Evolutionary conservation across 2,797 vertebrate genomes (phyloP), one percentile per base, ranked within the genome.

Genomic region (Cyprinella venusta): DNA sequence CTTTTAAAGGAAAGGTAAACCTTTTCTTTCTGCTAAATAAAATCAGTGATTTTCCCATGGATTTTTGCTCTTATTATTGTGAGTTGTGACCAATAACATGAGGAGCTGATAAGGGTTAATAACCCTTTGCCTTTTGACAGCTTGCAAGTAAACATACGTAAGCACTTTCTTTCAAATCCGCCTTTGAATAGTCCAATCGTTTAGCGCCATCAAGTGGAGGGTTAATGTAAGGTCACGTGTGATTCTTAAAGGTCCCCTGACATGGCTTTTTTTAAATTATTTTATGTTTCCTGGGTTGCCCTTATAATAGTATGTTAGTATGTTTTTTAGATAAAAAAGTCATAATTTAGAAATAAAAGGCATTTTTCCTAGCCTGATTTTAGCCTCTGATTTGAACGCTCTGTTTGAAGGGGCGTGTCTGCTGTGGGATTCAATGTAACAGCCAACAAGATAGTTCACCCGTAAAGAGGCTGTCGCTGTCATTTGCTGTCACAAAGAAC

Each of bases 131-230:
- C 69, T 50, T 15, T 77, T 7, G 19, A 21, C 26, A 52, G 19
- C 10, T 38, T 54, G 77, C 6, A 13, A 79, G 30, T 10, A n/a
- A 33, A 67, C 45, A 78, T 13, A 9, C 16, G 33, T 36, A 26
- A 69, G 38, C 13, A 1, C 64, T 72, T 18, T 50, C 13, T 82
- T 56, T 45, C 71, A 6, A 40, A 45, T 15, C 13, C 42, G 18
- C 18, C 1, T 48, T 68, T 45, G 2, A 76, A 45, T 30, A 2
- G 8, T 16, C 36, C 52, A 5, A 40, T 70, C 54, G 24, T 83
- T 63, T 38, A 56, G 36, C 75, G 65, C 65, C 81, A 78, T 33
- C 74, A 50, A 16, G 65, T 50, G 81, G 81, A 61, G 8, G 1
- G 30, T 79, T 26, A 56, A 10, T 69, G 33, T 56, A 69, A 26